Percentiles rank a stretch among this genome's conserved stretches.
phyloP scores from a whole-genome alignment of 2,888 invertebrate species.

The Pteria penguin region DNA sequence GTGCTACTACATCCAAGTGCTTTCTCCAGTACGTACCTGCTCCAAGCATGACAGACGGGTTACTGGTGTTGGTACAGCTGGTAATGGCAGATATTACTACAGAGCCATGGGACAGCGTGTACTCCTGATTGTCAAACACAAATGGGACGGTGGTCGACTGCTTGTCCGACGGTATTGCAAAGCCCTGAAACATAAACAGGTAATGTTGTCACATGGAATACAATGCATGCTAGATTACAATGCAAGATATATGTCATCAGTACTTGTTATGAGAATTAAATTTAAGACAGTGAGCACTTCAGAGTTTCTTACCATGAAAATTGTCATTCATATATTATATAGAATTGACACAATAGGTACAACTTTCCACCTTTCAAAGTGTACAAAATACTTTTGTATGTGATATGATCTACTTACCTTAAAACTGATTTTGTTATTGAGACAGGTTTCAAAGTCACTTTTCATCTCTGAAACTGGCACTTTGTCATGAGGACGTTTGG shows the following conservation, averaged over 20 bases:
- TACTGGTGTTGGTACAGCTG: slow-evolving; percentile 98
- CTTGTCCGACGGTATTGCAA: slow-evolving; percentile 87
- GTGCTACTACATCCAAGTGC: no score
- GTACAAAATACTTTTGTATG: no score
- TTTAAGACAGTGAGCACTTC: no score
- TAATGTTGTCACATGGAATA: no score
- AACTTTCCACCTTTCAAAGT: no score
- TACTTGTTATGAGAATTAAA: no score
- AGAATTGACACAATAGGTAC: no score
- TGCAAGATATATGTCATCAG: no score
- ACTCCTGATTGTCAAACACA: slow-evolving; percentile 89
- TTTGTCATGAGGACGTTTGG: slow-evolving; percentile 97
- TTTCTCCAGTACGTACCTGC: slow-evolving; percentile 86
- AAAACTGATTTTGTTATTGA: slow-evolving; percentile 86
- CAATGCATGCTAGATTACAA: no score
- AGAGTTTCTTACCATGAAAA: no score
- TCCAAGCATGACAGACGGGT: slow-evolving; percentile 98
- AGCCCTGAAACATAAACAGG: slow-evolving; percentile 97
- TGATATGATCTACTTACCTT: no score
- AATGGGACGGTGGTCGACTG: slow-evolving; percentile 86
- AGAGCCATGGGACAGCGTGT: slow-evolving; percentile 91
- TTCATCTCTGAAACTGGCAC: slow-evolving; percentile 95
- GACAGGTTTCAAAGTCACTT: slow-evolving; percentile 90
- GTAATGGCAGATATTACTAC: slow-evolving; percentile 99
- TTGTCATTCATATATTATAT: no score